These are phyloP conservation scores for Alsophila aescularia DNA, from an alignment of 2,888 invertebrate species.

Conservation along the genomic window DNA sequence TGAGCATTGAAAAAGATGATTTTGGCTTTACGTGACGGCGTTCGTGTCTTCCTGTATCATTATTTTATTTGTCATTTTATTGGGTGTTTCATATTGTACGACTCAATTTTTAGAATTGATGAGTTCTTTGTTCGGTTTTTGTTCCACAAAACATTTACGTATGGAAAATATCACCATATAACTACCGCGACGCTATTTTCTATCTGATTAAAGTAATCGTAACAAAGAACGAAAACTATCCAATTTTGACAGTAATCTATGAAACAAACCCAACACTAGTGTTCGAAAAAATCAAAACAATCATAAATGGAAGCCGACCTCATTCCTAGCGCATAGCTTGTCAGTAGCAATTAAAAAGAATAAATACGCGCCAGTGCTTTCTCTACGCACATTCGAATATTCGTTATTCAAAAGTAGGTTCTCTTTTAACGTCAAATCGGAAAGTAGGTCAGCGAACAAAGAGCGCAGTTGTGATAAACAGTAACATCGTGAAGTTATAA, in stretches of 20 bases:
- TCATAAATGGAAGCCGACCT: conserved; percentile 35
- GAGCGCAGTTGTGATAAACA: conserved; percentile 52
- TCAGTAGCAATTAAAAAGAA: conserved; percentile 43
- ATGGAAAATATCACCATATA: no score
- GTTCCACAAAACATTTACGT: no score
- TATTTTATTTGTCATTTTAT: conserved; percentile 7
- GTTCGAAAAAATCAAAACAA: conserved; percentile 32
- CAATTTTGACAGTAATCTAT: conserved; percentile 4
- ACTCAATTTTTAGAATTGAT: no score
- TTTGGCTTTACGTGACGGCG: conserved; percentile 32
- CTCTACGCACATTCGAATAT: conserved; percentile 36
- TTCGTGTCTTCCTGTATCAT: conserved; percentile 21
- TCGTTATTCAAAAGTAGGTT: conserved; percentile 33
- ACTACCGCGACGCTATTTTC: background rate
- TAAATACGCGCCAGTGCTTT: conserved; percentile 39
- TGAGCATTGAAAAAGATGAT: conserved; percentile 31
- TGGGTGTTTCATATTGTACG: no score
- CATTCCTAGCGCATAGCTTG: conserved; percentile 31
- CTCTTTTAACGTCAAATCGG: conserved; percentile 42
- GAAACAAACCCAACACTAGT: conserved; percentile 5
- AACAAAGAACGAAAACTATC: background rate
- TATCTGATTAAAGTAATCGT: background rate
- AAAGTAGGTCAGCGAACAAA: conserved; percentile 64
- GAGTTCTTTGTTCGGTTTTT: no score
- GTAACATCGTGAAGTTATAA: conserved; percentile 51